These are phyloP conservation scores for Prionace glauca DNA, from an alignment of 2,797 vertebrate species.

Conservation along the genomic window DNA sequence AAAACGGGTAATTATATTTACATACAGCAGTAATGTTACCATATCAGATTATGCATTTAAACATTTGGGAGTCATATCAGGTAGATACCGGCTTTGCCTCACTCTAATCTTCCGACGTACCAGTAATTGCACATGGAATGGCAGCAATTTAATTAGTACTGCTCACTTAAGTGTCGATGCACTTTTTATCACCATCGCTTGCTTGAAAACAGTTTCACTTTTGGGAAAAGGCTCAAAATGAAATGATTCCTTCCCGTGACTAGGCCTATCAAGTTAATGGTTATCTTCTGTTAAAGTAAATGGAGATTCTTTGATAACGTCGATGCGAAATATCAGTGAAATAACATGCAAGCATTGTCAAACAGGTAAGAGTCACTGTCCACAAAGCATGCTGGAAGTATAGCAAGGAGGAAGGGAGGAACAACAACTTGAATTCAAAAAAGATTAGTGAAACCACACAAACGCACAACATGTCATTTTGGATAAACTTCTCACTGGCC, in stretches of 20 bases:
- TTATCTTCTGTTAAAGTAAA: not conserved
- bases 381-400: not conserved
- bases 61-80: not conserved
- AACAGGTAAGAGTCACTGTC: not conserved
- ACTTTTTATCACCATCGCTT: not conserved
- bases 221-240: not conserved
- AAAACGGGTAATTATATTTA: not conserved
- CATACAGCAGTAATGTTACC: not conserved
- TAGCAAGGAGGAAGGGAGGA: not conserved
- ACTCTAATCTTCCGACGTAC: not conserved
- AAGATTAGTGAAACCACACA: conserved; percentile 31
- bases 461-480: not conserved
- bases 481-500: not conserved
- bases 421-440: not conserved
- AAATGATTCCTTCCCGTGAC: not conserved
- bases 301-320: not conserved
- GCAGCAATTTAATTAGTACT: not conserved
- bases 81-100: too few species aligned
- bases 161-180: not conserved
- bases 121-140: not conserved
- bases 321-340: not conserved
- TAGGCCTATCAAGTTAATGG: conserved; percentile 23
- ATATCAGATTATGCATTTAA: not conserved
- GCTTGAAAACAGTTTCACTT: not conserved
- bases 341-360: conserved; percentile 6